Evolutionary conservation across 1,140 invertebrate species (phyloP).

Genomic region (Hyles vespertilio): DNA sequence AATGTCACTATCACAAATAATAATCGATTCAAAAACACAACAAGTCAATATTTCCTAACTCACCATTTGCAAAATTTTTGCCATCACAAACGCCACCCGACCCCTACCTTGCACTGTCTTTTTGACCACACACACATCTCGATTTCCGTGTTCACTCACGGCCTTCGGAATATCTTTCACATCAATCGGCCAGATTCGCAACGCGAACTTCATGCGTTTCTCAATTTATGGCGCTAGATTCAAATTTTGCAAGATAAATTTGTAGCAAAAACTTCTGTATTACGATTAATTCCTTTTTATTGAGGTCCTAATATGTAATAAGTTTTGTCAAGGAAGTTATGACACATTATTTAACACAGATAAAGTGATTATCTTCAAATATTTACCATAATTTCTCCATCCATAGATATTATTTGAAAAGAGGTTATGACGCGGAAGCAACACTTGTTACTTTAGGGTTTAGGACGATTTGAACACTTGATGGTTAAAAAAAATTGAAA

Average conservation of each 20-base stretch:
- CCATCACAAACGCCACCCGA: conserved; percentile 77
- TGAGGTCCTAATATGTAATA: no score
- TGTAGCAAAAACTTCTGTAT: background rate
- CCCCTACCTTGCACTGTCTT: conserved; percentile 77
- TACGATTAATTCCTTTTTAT: background rate
- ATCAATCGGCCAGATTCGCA: conserved; percentile 75
- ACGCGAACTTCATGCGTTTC: conserved; percentile 73
- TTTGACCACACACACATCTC: conserved; percentile 77
- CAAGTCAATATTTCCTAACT: conserved; percentile 73
- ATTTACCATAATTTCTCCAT: conserved; percentile 21
- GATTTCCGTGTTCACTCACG: conserved; percentile 77
- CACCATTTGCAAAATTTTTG: conserved; percentile 77
- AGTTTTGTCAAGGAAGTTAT: no score
- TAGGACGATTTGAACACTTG: background rate
- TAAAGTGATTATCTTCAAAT: conserved; percentile 1
- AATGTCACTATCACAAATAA: conserved; percentile 63
- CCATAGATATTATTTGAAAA: conserved; percentile 36
- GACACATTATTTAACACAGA: no score
- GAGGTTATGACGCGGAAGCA: conserved; percentile 51
- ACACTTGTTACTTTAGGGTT: conserved; percentile 14
- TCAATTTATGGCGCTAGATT: conserved; percentile 62
- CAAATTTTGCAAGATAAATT: conserved; percentile 52
- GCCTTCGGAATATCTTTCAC: conserved; percentile 77
- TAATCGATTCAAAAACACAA: conserved; percentile 50
- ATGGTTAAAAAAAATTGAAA: no score